Conservation (phyloP, 2,797 vertebrate genomes). For the Enteromius treurensis region DNA sequence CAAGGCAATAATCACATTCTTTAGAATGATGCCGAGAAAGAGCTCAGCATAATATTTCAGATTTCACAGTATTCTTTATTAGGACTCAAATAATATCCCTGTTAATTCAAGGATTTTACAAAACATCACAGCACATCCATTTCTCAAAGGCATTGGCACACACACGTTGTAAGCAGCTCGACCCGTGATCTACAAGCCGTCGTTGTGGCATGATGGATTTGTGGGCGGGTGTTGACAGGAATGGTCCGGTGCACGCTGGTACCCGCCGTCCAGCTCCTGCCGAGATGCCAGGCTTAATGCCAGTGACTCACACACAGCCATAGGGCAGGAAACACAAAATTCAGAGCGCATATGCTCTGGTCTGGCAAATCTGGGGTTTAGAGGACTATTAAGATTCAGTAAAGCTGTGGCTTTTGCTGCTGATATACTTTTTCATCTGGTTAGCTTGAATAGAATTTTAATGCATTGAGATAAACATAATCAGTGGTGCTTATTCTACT, state of each 20-base stretch:
- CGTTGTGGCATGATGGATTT: slow-evolving; percentile 15
- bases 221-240: slow-evolving; percentile 18
- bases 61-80: slow-evolving; percentile 35
- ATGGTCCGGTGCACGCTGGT: slow-evolving; percentile 37
- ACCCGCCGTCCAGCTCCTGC: slow-evolving; percentile 27
- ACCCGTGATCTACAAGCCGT: slow-evolving; percentile 13
- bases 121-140: slow-evolving; percentile 13
- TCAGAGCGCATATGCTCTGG: slow-evolving; percentile 40
- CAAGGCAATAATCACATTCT: slow-evolving; percentile 8
- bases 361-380: slow-evolving; percentile 12
- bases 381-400: background rate
- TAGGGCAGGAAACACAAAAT: slow-evolving; percentile 36
- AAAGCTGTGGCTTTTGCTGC: background rate
- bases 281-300: slow-evolving; percentile 43
- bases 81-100: background rate
- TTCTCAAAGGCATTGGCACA: slow-evolving; percentile 28
- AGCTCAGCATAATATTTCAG: slow-evolving; percentile 6
- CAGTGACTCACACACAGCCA: slow-evolving; percentile 34
- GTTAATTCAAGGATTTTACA: slow-evolving; percentile 34
- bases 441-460: background rate
- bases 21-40: slow-evolving; percentile 11
- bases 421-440: background rate
- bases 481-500: background rate
- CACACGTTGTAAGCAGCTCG: background rate
- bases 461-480: background rate